Evolutionary conservation across 1,140 invertebrate species (phyloP), one percentile per base, ranked within the genome.

Genomic region (Monomorium pharaonis): DNA sequence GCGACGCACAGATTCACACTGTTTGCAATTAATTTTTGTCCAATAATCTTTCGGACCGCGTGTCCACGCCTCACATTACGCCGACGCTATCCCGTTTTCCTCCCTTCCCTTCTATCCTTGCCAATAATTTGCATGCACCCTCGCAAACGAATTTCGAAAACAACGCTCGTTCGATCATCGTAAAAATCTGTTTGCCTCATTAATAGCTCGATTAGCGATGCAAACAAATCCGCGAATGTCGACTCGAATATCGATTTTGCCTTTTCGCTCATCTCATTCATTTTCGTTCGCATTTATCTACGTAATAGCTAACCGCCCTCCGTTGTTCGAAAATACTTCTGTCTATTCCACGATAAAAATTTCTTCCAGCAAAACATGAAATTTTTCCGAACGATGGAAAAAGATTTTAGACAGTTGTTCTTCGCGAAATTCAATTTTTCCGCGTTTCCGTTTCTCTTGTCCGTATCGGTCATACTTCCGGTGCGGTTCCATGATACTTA

Each of bases 11-110:
- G n/a, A n/a, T 33, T 62, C 87, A 49, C 65, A 56, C 58, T 33
- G 78, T 70, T 69, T 69, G 78, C 44, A 89, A 86, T 70, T 83
- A 89, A 87, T 75, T 89, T 86, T 89, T 60, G 70, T 88, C 58
- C 87, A 67, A 89, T 89, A 60, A 83, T 86, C 67, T 60, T 63
- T 69, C 54, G 88, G 74, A 89, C 78, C 88, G 67, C 67, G 85
- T 84, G 78, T 89, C 56, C 54, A 47, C 86, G 81, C 60, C 51
- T 76, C 56, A 70, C 76, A 51, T 78, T 67, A 69, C 49, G 62
- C 62, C 60, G 44, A 80, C 81, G 54, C 51, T 54, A 18, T 51
- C 27, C 78, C 80, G 16, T 9, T n/a, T 21, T 9, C 54, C 27
- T 6, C 10, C 24, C 33, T 44, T 37, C 67, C 27, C 27, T n/a